Base-by-base conservation (phyloP, 2,888 invertebrate genomes). In the Scelioninae gen. 1 region DNA sequence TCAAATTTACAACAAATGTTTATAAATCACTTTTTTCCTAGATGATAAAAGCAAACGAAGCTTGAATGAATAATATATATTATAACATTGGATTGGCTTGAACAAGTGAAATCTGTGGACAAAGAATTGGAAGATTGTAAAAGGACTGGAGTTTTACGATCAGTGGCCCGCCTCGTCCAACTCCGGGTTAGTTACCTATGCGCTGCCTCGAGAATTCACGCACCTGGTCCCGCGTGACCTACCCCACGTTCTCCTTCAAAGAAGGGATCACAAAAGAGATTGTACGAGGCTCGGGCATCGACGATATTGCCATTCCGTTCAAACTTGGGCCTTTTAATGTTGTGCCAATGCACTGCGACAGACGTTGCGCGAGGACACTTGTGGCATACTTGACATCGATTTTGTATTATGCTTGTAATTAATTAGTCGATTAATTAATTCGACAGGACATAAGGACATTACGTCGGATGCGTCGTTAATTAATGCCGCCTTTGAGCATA, bases 191-290 rank as follows among this genome's bases (percentile, higher is more conserved):
- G 68, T 85, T 85, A 83, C 71, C 83, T 83, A 78, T 72, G 66
- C 72, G 69, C 66, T 66, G 74, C 58, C 53, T 62, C 60, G 66
- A 69, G 58, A n/a, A n/a, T n/a, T n/a, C 79, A 68, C 71, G 68
- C 84, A 84, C 81, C 85, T 85, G 85, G 83, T 77, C 76, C 69
- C 72, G 72, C 84, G 75, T 79, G 85, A 85, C 84, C 84, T 85
- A 78, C 85, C 84, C 83, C 81, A 85, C 88, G 86, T 79, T 79
- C 66, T 58, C 66, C 78, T 65, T 80, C 86, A 85, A 87, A 83
- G 88, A 85, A 86, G 86, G 88, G 85, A 88, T 86, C 87, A 86
- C 76, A 83, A 79, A 79, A 79, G 83, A 75, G 76, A 79, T 79
- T 72, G 72, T 79, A 58, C 49, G 31, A 79, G 66, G 34, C 66